These are phyloP conservation scores for Philhelius pedissequus DNA, from an alignment of 2,888 invertebrate genomes.

Conservation along the genomic window DNA sequence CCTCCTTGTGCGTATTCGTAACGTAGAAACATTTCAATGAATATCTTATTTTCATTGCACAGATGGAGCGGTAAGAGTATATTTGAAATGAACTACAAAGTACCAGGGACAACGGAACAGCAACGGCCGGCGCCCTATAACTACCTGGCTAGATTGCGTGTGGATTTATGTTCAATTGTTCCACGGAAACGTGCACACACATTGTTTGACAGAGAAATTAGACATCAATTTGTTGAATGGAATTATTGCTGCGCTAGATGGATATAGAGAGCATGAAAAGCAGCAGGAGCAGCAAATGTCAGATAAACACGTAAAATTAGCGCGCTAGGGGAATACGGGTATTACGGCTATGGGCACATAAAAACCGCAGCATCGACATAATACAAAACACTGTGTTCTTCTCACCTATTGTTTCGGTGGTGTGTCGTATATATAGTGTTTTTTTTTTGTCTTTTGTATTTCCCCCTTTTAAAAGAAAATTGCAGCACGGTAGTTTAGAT, in stretches of 20 bases:
- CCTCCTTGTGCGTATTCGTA: neutral
- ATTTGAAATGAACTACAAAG: neutral
- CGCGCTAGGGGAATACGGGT: constrained; percentile 29
- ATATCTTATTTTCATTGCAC: constrained; percentile 58
- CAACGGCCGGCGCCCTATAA: neutral
- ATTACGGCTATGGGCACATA: neutral
- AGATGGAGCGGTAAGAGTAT: constrained; percentile 2
- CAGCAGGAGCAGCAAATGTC: constrained; percentile 45
- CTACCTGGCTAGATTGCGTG: constrained; percentile 56
- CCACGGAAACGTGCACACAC: constrained; percentile 60
- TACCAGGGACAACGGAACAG: neutral
- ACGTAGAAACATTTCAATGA: constrained; percentile 54
- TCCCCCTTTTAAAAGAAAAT: neutral
- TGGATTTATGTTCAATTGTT: constrained; percentile 65
- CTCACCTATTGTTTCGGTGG: constrained; percentile 61
- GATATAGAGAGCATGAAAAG: neutral
- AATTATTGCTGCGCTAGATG: constrained; percentile 20
- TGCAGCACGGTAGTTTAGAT: constrained; percentile 14
- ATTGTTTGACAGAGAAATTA: constrained; percentile 69
- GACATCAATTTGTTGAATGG: constrained; percentile 68
- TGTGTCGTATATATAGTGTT: constrained; percentile 16
- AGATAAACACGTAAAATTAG: constrained; percentile 66
- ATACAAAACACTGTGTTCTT: constrained; percentile 61
- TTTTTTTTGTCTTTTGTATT: neutral
- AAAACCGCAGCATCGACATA: constrained; percentile 65